Conservation (phyloP, 2,888 invertebrate species). For the Mythimna pallens region DNA sequence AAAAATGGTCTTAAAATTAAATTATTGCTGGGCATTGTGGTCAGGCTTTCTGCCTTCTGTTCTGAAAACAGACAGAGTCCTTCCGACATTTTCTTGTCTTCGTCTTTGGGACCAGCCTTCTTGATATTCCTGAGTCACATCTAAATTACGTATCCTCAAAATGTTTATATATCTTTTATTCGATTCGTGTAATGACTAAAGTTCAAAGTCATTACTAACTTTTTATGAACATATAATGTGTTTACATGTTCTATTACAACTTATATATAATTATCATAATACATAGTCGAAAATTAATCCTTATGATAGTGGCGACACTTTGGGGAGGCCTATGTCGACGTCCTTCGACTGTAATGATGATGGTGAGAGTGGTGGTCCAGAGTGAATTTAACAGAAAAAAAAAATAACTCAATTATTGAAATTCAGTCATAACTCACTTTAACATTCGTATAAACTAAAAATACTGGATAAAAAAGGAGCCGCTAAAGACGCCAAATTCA, state of each 20-base stretch:
- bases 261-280: background rate
- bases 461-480: no score
- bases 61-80: background rate
- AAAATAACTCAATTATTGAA: no score
- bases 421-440: no score
- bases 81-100: background rate
- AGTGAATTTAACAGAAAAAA: no score
- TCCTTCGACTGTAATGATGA: background rate
- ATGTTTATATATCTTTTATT: background rate
- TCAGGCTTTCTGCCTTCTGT: background rate
- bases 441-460: no score
- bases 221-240: constrained; percentile 7
- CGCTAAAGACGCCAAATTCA: no score
- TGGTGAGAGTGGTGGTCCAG: no score
- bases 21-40: background rate
- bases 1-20: background rate
- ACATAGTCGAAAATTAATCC: background rate
- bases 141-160: background rate
- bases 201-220: constrained; percentile 11
- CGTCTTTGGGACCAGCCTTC: background rate
- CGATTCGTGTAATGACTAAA: background rate
- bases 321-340: no score
- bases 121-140: no score
- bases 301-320: no score
- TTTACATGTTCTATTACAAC: background rate